These are phyloP conservation scores for Sylvia atricapilla DNA, from an alignment of 2,113 vertebrate genomes.

Conservation along the genomic window DNA sequence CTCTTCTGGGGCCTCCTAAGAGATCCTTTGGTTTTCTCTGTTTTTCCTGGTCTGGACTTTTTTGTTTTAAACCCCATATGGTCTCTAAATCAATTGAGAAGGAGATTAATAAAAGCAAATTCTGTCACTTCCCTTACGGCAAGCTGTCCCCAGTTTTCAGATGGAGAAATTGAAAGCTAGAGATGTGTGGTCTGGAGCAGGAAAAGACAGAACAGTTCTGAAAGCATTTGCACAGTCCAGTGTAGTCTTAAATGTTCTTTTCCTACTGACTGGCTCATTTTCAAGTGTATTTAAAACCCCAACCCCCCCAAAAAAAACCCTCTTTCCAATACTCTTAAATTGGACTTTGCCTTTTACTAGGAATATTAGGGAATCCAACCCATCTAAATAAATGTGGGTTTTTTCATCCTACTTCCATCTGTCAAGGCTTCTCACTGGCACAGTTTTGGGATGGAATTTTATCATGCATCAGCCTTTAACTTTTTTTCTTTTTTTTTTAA, in stretches of 20 bases:
- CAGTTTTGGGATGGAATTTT: background rate
- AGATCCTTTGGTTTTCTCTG: background rate
- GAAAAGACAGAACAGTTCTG: background rate
- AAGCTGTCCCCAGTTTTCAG: background rate
- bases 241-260: background rate
- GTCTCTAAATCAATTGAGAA: background rate
- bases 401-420: constrained; percentile 26
- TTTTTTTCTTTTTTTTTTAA: background rate
- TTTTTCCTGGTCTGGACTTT: background rate
- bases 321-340: background rate
- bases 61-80: background rate
- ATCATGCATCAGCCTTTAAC: background rate
- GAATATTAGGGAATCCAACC: background rate
- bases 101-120: background rate
- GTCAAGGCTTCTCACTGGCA: background rate
- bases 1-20: background rate
- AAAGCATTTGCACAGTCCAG: background rate
- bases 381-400: background rate
- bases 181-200: background rate
- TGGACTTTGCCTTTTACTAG: background rate
- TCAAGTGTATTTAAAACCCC: background rate
- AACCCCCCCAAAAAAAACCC: background rate
- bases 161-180: background rate
- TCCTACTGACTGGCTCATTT: background rate
- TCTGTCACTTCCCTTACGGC: background rate